Percentiles rank a stretch among this genome's conserved stretches.
phyloP scores from a whole-genome alignment of 2,888 invertebrate species.

The Sericinus montela region DNA sequence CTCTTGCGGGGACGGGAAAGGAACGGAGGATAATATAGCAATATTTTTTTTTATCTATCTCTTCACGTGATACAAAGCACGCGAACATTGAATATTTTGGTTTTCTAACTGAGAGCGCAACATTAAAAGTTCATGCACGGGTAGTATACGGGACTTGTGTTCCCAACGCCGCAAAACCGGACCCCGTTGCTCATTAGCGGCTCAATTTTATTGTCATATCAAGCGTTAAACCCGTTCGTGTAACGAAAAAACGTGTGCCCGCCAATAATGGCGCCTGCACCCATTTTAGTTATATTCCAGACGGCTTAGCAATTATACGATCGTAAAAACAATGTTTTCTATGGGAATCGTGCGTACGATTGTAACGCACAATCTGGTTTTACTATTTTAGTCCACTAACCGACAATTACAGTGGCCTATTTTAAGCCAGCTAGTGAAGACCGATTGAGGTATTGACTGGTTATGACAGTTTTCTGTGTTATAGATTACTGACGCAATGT shows the following conservation, averaged over 20 bases:
- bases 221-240: slow-evolving; percentile 17
- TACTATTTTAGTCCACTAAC: slow-evolving; percentile 15
- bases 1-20: too few species aligned
- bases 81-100: too few species aligned
- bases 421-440: slow-evolving; percentile 1
- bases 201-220: slow-evolving; percentile 18
- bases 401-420: slow-evolving; percentile 19
- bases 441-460: neutral
- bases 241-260: slow-evolving; percentile 17
- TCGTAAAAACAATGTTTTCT: slow-evolving; percentile 11
- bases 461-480: neutral
- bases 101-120: too few species aligned
- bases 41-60: too few species aligned
- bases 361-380: slow-evolving; percentile 1
- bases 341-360: slow-evolving; percentile 2
- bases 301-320: slow-evolving; percentile 6
- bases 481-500: neutral
- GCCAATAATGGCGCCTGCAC: slow-evolving; percentile 10
- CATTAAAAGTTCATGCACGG: neutral
- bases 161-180: slow-evolving; percentile 11
- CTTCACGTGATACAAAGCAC: too few species aligned
- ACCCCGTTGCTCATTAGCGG: slow-evolving; percentile 15
- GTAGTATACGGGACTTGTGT: neutral
- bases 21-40: too few species aligned
- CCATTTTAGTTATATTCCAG: slow-evolving; percentile 14